Base-by-base conservation (phyloP, 1,140 invertebrate genomes). In the Vollenhovia emeryi region DNA sequence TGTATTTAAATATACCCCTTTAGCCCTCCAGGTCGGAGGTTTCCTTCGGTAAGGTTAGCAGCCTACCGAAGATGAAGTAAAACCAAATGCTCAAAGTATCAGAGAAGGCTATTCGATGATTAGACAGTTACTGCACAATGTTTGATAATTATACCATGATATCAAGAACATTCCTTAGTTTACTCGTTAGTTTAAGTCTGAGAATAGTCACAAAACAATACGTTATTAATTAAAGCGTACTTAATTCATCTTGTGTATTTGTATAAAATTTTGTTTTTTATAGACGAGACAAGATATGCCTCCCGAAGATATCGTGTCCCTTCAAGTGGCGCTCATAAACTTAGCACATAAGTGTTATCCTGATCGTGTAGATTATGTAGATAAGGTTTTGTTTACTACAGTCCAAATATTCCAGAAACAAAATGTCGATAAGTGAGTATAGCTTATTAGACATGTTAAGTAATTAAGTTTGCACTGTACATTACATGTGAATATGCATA, bases 331-430 rank as follows among this genome's bases (percentile, higher is more conserved):
- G 1, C 95, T 99, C 3, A 96, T 99, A 43, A 99, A 99, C 95
- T 95, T 99, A 71, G 99, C 99, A 0, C 97, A 99, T 76, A 99
- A 99, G 91, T 99, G 99, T 93, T 99, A 99, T 95, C 98, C 98
- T 0, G 98, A 99, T 91, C 96, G 98, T 92, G 97, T 99, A 15
- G 98, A 99, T 93, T 99, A 99, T 94, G 98, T 99, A 3, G 98
- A 99, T 94, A 98, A 98, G 93, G 99, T 99, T 50, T 96, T 99
- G 60, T 96, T 98, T 79, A 98, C 98, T 68, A 99, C 99, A 8
- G 96, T 97, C 69, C 97, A 98, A 93, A 98, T 98, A 87, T 97
- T 99, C 89, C 96, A 98, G 78, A 97, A 97, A 88, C 95, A 98
- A 75, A 96, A 97, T 87, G 95, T 98, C 68, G 96, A 97, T 92